Percentiles rank a stretch among this genome's conserved stretches.
Conservation (phyloP, 2,113 vertebrate species). For the Pipa parva region DNA sequence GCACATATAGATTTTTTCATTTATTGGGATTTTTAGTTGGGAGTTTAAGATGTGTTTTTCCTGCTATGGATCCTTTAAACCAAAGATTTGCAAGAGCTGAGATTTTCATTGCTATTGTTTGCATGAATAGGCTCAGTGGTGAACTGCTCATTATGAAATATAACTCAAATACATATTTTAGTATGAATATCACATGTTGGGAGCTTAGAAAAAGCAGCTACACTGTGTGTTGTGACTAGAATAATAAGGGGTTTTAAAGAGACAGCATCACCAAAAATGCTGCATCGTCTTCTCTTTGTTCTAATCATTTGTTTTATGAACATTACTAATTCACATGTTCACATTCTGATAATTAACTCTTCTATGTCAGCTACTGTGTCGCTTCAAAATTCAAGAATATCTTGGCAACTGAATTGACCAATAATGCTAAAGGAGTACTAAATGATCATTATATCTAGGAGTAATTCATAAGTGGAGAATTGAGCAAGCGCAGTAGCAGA, state of each 20-base stretch:
- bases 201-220: background rate
- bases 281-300: too few species aligned
- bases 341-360: too few species aligned
- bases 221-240: background rate
- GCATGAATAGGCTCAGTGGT: constrained; percentile 32
- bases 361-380: too few species aligned
- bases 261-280: background rate
- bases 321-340: too few species aligned
- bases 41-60: constrained; percentile 23
- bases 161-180: constrained; percentile 6
- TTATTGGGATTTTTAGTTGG: constrained; percentile 13
- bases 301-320: too few species aligned
- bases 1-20: constrained; percentile 14
- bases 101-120: constrained; percentile 22
- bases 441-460: too few species aligned
- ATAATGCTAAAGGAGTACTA: too few species aligned
- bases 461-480: too few species aligned
- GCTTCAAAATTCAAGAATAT: too few species aligned
- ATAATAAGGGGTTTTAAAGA: background rate
- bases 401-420: too few species aligned
- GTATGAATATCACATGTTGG: constrained; percentile 10
- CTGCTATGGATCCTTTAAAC: constrained; percentile 28
- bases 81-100: constrained; percentile 14
- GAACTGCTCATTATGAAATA: constrained; percentile 25
- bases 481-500: too few species aligned